Evolutionary conservation across 2,888 invertebrate genomes (phyloP), one percentile per base, ranked within the genome.

Genomic region (Cephus spinipes): DNA sequence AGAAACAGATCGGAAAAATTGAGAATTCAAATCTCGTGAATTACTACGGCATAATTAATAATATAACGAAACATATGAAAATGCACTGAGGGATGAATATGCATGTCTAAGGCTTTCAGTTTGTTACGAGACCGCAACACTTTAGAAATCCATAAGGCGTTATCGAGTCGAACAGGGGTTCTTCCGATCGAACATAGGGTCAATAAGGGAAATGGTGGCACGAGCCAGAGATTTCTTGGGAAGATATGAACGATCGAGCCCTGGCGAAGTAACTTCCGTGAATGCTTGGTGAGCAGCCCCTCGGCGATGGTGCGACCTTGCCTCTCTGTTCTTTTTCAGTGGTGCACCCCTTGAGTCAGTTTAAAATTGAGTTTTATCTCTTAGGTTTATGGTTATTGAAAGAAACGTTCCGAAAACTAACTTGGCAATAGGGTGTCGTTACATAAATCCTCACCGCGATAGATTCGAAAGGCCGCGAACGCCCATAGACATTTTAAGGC

Each of bases 311-410:
- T 71, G 71, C 71, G 12, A 71, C 32, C 71, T 33, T 71, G 12
- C 71, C 71, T 33, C 9, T 31, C 71, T 33, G 33, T 33, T 33
- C 31, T 33, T 33, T 31, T 32, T 31, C 71, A 33, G 31, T 15
- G 32, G 31, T 23, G 32, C 71, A 31, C 15, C 71, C 71, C 31
- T 71, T 23, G 12, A 31, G 33, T 33, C 74, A 74, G 75, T 78
- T 78, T 78, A 78, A 78, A 78, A 78, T 78, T 78, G 78, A 78
- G 78, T 78, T 78, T 78, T 78, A 78, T 78, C 78, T 78, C 78
- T 78, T 73, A 78, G 75, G 78, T 78, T 78, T 78, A 78, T 78
- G 78, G 78, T 78, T 78, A 78, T 78, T 78, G 78, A 78, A 78
- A 78, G 78, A 78, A 78, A 75, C 75, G 78, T 75, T 68, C 76